A percentile compares a stretch with the other conserved stretches of the same genome.
phyloP scores from a whole-genome alignment of 2,888 invertebrate species.

The Leuctra nigra region DNA sequence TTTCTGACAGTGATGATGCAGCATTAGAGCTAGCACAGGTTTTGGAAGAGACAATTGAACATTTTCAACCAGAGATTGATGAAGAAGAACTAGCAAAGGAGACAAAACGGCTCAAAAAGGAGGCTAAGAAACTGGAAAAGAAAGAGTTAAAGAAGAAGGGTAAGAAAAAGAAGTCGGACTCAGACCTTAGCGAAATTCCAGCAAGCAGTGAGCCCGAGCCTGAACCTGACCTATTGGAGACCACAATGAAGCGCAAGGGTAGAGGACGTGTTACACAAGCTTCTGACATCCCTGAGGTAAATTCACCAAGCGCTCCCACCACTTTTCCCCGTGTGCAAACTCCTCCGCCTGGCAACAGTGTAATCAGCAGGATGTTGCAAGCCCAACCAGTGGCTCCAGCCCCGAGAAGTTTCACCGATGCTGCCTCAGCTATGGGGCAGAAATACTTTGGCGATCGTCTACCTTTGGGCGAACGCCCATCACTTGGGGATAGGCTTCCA shows the following conservation, averaged over 20 bases:
- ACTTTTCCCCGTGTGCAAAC: slow-evolving; percentile 43
- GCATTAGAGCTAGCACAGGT: slow-evolving; percentile 6
- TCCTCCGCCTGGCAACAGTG: slow-evolving; percentile 32
- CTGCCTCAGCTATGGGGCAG: slow-evolving; percentile 41
- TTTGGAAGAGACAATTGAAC: slow-evolving; percentile 4
- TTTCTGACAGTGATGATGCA: slow-evolving; percentile 9
- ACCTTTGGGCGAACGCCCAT: slow-evolving; percentile 32
- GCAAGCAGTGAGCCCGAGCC: background rate
- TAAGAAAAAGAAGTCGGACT: slow-evolving; percentile 34
- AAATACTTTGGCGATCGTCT: slow-evolving; percentile 38
- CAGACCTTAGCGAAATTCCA: background rate
- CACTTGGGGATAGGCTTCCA: slow-evolving; percentile 31
- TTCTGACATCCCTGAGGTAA: slow-evolving; percentile 41
- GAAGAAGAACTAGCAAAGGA: slow-evolving; percentile 20
- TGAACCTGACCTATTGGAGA: background rate
- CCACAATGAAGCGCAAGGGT: slow-evolving; percentile 24
- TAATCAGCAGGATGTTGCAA: slow-evolving; percentile 57
- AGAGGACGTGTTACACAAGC: slow-evolving; percentile 43
- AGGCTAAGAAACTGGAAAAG: slow-evolving; percentile 22
- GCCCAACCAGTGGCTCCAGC: slow-evolving; percentile 39
- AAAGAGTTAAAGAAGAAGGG: slow-evolving; percentile 34
- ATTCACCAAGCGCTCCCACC: slow-evolving; percentile 37
- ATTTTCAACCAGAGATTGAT: slow-evolving; percentile 6
- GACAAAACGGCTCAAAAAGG: slow-evolving; percentile 36
- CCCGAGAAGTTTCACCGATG: slow-evolving; percentile 40